Evolutionary conservation across 2,797 vertebrate species (phyloP).

Genomic region (Betta splendens): DNA sequence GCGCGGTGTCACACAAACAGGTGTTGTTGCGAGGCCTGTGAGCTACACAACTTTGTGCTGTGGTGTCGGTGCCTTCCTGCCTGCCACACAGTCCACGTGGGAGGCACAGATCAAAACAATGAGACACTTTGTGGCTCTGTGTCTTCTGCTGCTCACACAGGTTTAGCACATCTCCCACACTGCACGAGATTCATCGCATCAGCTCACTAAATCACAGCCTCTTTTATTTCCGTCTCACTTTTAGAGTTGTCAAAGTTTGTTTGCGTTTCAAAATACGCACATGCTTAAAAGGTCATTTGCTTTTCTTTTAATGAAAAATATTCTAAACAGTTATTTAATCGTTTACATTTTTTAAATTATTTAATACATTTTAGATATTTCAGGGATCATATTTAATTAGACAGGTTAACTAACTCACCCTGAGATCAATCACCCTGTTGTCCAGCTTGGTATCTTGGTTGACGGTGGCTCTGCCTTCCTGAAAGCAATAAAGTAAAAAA

Average conservation of each 20-base stretch:
- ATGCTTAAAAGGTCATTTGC: neutral
- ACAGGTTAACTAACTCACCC: slow-evolving; percentile 90
- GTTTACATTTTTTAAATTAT: neutral
- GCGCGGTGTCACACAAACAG: slow-evolving; percentile 60
- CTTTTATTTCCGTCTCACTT: slow-evolving; percentile 1
- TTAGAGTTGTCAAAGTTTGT: slow-evolving; percentile 17
- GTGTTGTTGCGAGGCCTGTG: slow-evolving; percentile 55
- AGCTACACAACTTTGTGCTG: slow-evolving; percentile 27
- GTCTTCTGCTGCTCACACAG: slow-evolving; percentile 29
- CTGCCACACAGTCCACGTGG: slow-evolving; percentile 39
- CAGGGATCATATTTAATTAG: neutral
- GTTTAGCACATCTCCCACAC: slow-evolving; percentile 36
- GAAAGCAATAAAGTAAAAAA: slow-evolving; percentile 47
- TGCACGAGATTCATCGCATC: slow-evolving; percentile 8
- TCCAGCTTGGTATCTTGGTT: slow-evolving; percentile 98
- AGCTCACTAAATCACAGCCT: slow-evolving; percentile 46
- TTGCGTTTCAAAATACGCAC: neutral
- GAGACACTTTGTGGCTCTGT: slow-evolving; percentile 38
- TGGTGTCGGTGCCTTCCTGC: slow-evolving; percentile 51
- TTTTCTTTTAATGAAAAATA: slow-evolving; percentile 1
- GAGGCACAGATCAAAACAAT: slow-evolving; percentile 67
- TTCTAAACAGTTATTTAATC: neutral
- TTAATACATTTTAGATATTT: neutral
- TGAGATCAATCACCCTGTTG: slow-evolving; percentile 97
- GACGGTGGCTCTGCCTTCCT: slow-evolving; percentile 98